Base-by-base conservation (phyloP, 2,797 vertebrate species). In the Lithobates pipiens region DNA sequence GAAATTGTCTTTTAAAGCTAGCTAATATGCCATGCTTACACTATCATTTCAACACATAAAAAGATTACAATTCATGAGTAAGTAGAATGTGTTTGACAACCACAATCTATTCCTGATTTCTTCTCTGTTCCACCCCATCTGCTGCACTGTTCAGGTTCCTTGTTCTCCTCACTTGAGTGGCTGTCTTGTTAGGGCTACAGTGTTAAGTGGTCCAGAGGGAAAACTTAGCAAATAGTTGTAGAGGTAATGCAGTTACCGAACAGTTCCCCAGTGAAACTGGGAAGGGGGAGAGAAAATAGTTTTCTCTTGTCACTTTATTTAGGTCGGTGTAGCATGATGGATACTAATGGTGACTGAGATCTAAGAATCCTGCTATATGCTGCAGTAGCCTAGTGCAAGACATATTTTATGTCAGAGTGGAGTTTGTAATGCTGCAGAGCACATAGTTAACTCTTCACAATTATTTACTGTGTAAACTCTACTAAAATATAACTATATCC, bases 101-200 rank as follows among this genome's bases (percentile, higher is more conserved):
- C 11, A 23, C 29, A 23, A 85, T 74, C 69, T 69, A 74, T 73
- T 57, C 23, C 29, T 63, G 67, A 68, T 84, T 68, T 39, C 39
- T 44, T 81, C 61, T 57, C 75, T 79, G 42, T 79, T 87, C 80
- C 76, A 44, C 76, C 76, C 85, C 85, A 57, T 83, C 85, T 86
- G 80, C 76, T 44, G 42, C 29, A 46, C 63, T 76, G 72, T 77
- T 80, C 57, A 11, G 54, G 3, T 23, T 77, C 73, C 78, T 77
- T 18, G 46, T 65, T 82, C 75, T 50, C 68, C 50, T 73, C 76
- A 68, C 85, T 87, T 68, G 69, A 87, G 50, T 57, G 54, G 69
- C 76, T 87, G 75, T 70, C 85, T 83, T 79, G 85, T 83, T 79
- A 83, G 76, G 80, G 80, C 80, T 83, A 57, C 70, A 46, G 29